Evolutionary conservation across 1,140 invertebrate species (phyloP).

Genomic region (Ostrea denselamellosa): DNA sequence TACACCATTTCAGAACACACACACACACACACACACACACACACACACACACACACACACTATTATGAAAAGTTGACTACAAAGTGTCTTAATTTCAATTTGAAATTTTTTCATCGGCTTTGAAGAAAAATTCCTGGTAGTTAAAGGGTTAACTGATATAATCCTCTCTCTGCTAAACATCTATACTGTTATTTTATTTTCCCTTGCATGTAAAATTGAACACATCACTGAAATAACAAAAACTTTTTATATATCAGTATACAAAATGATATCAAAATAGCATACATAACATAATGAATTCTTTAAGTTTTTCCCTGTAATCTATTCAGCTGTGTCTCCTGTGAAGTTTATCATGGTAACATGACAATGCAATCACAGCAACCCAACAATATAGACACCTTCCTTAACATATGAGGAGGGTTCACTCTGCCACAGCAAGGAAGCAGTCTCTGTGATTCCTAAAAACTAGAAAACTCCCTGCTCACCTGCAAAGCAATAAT

Average conservation of each 20-base stretch:
- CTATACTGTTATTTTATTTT: no score
- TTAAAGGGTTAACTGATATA: no score
- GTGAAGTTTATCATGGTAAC: slow-evolving; percentile 18
- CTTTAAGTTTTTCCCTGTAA: not conserved
- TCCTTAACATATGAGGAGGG: not conserved
- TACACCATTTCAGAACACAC: no score
- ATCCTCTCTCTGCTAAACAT: no score
- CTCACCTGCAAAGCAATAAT: not conserved
- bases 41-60: no score
- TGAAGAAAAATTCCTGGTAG: no score
- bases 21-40: no score
- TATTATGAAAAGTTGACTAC: no score
- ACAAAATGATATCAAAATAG: not conserved
- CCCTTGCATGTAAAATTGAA: not conserved
- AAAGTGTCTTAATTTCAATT: no score
- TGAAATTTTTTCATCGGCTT: no score
- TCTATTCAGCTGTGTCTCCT: not conserved
- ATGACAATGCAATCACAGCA: not conserved
- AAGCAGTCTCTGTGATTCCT: not conserved
- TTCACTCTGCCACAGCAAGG: not conserved
- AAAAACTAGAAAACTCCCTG: not conserved
- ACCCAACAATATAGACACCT: not conserved
- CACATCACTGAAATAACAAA: not conserved
- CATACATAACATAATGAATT: not conserved
- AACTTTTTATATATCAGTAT: not conserved